phyloP scores from a whole-genome alignment of 1,140 invertebrate genomes.

The Xylocopa sonorina region DNA sequence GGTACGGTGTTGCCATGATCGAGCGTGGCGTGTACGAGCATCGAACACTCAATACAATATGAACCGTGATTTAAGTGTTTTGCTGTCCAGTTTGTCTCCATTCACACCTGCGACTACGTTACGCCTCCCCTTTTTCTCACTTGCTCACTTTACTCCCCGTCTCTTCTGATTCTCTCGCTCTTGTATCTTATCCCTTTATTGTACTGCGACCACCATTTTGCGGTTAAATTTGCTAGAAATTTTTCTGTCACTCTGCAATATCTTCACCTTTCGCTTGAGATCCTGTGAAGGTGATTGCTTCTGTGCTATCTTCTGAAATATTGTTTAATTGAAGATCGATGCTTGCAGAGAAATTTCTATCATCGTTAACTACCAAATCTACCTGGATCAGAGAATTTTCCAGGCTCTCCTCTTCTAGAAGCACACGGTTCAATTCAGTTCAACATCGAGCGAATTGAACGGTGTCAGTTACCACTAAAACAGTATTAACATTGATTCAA shows the following conservation, averaged over 20 bases:
- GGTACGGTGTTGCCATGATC: constrained; percentile 7
- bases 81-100: constrained; percentile 21
- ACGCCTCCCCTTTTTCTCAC: constrained; percentile 3
- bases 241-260: background rate
- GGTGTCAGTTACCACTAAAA: no score
- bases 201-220: background rate
- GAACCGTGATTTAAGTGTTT: constrained; percentile 57
- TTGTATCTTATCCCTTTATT: background rate
- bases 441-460: no score
- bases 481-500: no score
- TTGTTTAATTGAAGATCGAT: no score
- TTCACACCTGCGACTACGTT: background rate
- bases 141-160: no score
- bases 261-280: no score
- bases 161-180: background rate
- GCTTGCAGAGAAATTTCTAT: background rate
- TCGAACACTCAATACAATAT: constrained; percentile 54
- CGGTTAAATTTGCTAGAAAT: background rate
- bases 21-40: constrained; percentile 29
- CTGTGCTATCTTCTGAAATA: no score
- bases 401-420: no score
- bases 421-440: no score
- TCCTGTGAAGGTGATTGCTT: no score
- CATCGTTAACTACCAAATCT: background rate
- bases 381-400: background rate